A percentile compares a stretch with the other conserved stretches of the same genome.
Conservation (phyloP, 2,797 vertebrate species). For the Pristis pectinata region DNA sequence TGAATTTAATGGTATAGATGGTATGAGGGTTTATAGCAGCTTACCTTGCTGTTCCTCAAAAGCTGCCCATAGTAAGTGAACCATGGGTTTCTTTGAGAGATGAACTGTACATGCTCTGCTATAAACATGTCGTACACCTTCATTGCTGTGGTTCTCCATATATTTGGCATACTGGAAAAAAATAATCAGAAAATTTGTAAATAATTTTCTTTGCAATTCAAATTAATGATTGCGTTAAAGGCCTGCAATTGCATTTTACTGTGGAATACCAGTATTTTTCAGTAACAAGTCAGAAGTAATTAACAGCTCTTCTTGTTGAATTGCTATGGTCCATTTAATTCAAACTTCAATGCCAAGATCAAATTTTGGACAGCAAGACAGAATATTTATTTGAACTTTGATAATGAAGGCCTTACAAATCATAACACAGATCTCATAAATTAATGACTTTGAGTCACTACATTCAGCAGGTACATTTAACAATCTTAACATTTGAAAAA, state of each 20-base stretch:
- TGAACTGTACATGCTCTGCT: conserved; percentile 91
- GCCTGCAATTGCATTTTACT: conserved; percentile 89
- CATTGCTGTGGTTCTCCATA: conserved; percentile 92
- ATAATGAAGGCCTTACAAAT: not conserved
- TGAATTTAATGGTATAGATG: not conserved
- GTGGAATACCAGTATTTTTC: not conserved
- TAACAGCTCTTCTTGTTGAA: not conserved
- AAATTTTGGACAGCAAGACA: not conserved
- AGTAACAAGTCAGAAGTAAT: not conserved
- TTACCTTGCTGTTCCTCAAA: conserved; percentile 97
- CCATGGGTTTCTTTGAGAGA: conserved; percentile 82
- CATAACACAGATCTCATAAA: not conserved
- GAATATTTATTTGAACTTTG: not conserved
- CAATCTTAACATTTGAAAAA: not conserved
- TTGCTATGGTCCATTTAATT: not conserved
- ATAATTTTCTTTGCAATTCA: conserved; percentile 56
- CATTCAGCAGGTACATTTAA: not conserved
- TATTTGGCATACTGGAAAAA: conserved; percentile 97
- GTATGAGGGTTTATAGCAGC: not conserved
- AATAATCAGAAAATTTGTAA: conserved; percentile 67
- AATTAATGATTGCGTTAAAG: conserved; percentile 80
- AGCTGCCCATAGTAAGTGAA: conserved; percentile 91
- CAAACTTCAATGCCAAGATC: not conserved
- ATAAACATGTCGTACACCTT: conserved; percentile 90
- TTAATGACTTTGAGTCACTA: not conserved